Percentiles rank a stretch among this genome's conserved stretches.
Conservation (phyloP, 1,140 invertebrate genomes). For the Eubasilissa regina region DNA sequence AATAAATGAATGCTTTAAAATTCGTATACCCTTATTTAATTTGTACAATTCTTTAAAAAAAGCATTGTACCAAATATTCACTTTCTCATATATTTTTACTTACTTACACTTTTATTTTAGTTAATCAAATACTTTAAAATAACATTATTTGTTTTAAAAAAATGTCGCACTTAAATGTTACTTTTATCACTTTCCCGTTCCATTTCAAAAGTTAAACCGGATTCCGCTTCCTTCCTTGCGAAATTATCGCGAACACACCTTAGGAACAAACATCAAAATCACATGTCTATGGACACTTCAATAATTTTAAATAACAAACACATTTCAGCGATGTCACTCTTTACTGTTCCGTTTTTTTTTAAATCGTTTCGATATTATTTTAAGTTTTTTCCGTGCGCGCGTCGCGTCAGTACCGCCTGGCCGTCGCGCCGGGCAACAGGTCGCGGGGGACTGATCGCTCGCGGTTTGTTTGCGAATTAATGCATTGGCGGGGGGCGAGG, state of each 20-base stretch:
- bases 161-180: too few species aligned
- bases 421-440: slow-evolving; percentile 38
- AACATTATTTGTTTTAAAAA: too few species aligned
- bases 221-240: too few species aligned
- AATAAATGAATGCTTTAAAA: too few species aligned
- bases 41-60: neutral
- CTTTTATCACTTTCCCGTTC: too few species aligned
- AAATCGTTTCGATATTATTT: neutral
- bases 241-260: too few species aligned
- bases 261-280: too few species aligned
- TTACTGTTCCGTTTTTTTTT: slow-evolving; percentile 13
- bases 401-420: slow-evolving; percentile 25
- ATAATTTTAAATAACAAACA: neutral
- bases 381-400: neutral
- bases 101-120: neutral
- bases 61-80: neutral
- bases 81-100: neutral
- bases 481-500: slow-evolving; percentile 2
- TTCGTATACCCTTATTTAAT: too few species aligned
- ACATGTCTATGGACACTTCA: too few species aligned
- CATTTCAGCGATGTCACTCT: neutral
- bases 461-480: slow-evolving; percentile 37
- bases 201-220: too few species aligned
- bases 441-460: slow-evolving; percentile 37
- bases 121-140: neutral